These are phyloP conservation scores for Oligia strigilis DNA, from an alignment of 2,888 invertebrate species.

Conservation along the genomic window DNA sequence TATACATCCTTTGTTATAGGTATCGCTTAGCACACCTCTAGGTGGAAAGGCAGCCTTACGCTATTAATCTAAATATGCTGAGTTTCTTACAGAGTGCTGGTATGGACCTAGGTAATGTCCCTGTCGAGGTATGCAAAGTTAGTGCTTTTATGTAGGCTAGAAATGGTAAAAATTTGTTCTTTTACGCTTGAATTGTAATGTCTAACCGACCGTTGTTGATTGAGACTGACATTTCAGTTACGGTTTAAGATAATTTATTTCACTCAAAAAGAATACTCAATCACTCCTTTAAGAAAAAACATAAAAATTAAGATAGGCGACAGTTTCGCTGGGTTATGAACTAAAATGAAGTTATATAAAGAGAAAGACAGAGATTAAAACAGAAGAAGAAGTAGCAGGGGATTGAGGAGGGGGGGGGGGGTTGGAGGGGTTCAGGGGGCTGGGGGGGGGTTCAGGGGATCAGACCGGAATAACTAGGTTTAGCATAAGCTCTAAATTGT, in stretches of 20 bases:
- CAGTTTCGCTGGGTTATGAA: no score
- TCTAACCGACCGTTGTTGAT: background rate
- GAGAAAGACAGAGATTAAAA: no score
- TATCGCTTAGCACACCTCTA: background rate
- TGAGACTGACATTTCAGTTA: no score
- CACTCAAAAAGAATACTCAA: no score
- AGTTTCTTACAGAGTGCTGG: background rate
- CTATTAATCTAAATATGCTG: constrained; percentile 22
- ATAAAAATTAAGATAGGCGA: no score
- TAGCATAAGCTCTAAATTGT: background rate
- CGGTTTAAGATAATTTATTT: no score
- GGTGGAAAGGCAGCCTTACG: background rate
- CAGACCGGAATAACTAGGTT: background rate
- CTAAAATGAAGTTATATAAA: no score
- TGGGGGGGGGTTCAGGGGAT: no score
- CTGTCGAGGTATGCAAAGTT: background rate
- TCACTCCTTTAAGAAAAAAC: no score
- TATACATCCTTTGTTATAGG: background rate
- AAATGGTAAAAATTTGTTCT: background rate
- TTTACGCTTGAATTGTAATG: background rate
- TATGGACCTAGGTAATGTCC: background rate
- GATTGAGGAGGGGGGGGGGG: no score
- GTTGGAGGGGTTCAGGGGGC: no score
- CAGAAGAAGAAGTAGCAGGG: no score
- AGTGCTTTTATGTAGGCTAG: background rate